Conservation (phyloP, 2,113 vertebrate species). For the Mus pahari region DNA sequence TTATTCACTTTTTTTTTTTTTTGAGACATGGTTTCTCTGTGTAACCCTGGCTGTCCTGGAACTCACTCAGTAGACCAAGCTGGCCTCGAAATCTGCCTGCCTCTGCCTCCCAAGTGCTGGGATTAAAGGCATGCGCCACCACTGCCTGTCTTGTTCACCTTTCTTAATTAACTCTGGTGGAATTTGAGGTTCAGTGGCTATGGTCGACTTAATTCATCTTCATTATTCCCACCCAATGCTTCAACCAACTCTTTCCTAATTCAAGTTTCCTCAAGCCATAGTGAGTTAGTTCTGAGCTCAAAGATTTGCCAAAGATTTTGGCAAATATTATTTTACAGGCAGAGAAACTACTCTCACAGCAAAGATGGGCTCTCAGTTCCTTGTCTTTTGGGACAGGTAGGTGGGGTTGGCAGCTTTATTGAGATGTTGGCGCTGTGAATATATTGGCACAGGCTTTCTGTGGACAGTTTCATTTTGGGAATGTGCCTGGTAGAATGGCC, state of each 20-base stretch:
- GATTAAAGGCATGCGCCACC: too few relatives aligned
- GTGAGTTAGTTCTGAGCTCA: neutral
- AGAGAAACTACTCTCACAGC: neutral
- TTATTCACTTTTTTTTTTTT: too few relatives aligned
- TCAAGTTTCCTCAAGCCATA: neutral
- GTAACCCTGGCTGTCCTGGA: too few relatives aligned
- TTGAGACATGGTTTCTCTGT: too few relatives aligned
- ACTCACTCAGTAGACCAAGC: too few relatives aligned
- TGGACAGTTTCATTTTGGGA: slow-evolving; percentile 1
- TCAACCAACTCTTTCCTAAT: neutral
- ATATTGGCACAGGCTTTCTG: neutral
- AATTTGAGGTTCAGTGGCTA: neutral
- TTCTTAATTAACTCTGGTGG: neutral
- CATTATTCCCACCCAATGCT: neutral
- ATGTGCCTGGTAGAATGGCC: neutral
- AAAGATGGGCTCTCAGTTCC: neutral
- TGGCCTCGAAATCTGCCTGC: too few relatives aligned
- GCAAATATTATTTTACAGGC: neutral
- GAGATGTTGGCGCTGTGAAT: slow-evolving; percentile 52
- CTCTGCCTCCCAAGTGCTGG: too few relatives aligned
- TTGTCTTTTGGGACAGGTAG: neutral
- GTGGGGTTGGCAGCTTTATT: neutral
- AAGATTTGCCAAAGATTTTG: neutral
- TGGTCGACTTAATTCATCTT: neutral
- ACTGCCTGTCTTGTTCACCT: neutral